Conservation (phyloP, 1,140 invertebrate genomes). For the Saxidomus purpurata region DNA sequence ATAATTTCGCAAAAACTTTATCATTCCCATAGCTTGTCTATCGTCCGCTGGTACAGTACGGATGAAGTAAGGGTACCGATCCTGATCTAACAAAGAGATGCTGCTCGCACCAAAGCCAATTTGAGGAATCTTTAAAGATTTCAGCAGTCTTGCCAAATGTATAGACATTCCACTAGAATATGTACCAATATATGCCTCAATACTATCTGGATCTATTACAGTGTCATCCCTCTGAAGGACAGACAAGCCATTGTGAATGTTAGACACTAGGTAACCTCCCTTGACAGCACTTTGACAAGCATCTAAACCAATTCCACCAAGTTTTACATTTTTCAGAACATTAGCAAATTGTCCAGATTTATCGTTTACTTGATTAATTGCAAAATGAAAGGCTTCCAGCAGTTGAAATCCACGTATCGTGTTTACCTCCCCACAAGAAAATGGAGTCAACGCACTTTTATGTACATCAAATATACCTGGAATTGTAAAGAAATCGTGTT, state of each 20-base stretch:
- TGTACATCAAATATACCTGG: constrained; percentile 85
- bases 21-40: constrained; percentile 92
- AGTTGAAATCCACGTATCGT: constrained; percentile 82
- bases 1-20: constrained; percentile 76
- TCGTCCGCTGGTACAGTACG: constrained; percentile 93
- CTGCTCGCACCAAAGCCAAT: constrained; percentile 93
- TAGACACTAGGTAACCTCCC: constrained; percentile 80
- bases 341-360: constrained; percentile 79
- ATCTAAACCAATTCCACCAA: constrained; percentile 83
- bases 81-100: constrained; percentile 91
- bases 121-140: constrained; percentile 91
- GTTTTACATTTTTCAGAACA: constrained; percentile 77
- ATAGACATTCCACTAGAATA: constrained; percentile 81
- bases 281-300: constrained; percentile 80
- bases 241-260: constrained; percentile 80
- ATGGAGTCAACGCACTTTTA: constrained; percentile 70
- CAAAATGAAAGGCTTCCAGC: constrained; percentile 84
- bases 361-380: constrained; percentile 80
- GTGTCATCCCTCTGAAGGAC: constrained; percentile 71
- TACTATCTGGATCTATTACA: constrained; percentile 74
- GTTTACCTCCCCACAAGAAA: constrained; percentile 83
- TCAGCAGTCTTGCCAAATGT: constrained; percentile 80
- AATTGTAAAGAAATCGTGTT: constrained; percentile 51
- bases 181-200: constrained; percentile 81
- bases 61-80: constrained; percentile 92